These are phyloP conservation scores for Enteromius radiatus DNA, from an alignment of 2,797 vertebrate genomes.

Conservation along the genomic window DNA sequence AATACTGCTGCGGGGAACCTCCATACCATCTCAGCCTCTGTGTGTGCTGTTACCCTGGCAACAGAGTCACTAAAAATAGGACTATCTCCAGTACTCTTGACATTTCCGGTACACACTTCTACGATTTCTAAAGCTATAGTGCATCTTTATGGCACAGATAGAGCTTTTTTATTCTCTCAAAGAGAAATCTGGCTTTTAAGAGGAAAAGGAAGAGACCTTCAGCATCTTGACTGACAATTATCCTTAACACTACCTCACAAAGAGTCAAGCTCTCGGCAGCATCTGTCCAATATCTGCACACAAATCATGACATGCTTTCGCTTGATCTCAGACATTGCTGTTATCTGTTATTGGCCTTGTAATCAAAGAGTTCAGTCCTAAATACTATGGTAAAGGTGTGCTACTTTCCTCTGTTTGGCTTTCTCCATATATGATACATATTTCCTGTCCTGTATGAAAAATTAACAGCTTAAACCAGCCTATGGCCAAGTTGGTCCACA, in stretches of 20 bases:
- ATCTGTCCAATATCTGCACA: constrained; percentile 3
- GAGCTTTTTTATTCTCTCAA: constrained; percentile 14
- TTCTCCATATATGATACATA: neutral
- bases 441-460: neutral
- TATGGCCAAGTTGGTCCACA: neutral
- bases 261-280: neutral
- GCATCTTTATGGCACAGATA: constrained; percentile 69
- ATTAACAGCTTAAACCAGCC: neutral
- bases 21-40: constrained; percentile 78
- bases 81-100: constrained; percentile 82
- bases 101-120: constrained; percentile 80
- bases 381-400: neutral
- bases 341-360: neutral
- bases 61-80: constrained; percentile 86
- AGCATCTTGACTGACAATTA: constrained; percentile 39
- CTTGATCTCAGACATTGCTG: neutral
- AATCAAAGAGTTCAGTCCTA: neutral
- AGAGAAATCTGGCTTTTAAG: constrained; percentile 26
- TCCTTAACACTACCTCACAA: constrained; percentile 9
- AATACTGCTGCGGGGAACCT: constrained; percentile 80
- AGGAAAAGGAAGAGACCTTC: constrained; percentile 31
- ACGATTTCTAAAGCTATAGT: constrained; percentile 75
- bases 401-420: neutral
- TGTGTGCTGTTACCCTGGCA: constrained; percentile 82
- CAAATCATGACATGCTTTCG: neutral